phyloP scores from a whole-genome alignment of 1,140 invertebrate genomes.

The Aphaenogaster ashmeadi region DNA sequence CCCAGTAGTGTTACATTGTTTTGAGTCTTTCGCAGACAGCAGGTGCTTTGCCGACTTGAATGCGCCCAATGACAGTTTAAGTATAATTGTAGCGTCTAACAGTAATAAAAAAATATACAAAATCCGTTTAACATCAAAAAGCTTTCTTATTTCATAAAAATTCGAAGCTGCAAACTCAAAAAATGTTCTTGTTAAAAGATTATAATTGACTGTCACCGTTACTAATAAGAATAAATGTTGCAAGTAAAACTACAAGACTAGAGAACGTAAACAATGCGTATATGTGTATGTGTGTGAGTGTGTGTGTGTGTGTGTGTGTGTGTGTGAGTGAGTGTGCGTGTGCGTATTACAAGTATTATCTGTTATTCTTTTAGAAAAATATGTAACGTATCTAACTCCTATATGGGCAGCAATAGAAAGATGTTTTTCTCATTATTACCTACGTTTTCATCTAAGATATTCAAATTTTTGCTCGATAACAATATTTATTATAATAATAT shows the following conservation, averaged over 20 bases:
- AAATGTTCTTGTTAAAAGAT: neutral
- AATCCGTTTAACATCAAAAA: neutral
- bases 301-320: neutral
- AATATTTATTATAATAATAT: conserved; percentile 35
- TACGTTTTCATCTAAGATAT: neutral
- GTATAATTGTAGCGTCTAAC: neutral
- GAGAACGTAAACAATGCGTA: neutral
- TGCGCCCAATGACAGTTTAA: neutral
- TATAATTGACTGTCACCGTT: neutral
- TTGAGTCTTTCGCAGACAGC: no score
- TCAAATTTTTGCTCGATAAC: neutral
- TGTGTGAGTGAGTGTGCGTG: neutral
- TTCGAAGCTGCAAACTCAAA: neutral
- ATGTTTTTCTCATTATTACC: neutral
- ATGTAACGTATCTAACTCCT: conserved; percentile 8
- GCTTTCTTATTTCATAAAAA: neutral
- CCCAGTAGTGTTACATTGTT: no score
- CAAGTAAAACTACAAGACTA: conserved; percentile 31
- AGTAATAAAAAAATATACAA: neutral
- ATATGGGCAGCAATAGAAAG: neutral
- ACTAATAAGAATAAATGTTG: conserved; percentile 2
- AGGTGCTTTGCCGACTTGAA: neutral
- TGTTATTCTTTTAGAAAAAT: conserved; percentile 38
- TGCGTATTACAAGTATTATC: neutral
- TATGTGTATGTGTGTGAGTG: neutral